Conservation (phyloP, 2,113 vertebrate species). For the Poecilia latipinna region DNA sequence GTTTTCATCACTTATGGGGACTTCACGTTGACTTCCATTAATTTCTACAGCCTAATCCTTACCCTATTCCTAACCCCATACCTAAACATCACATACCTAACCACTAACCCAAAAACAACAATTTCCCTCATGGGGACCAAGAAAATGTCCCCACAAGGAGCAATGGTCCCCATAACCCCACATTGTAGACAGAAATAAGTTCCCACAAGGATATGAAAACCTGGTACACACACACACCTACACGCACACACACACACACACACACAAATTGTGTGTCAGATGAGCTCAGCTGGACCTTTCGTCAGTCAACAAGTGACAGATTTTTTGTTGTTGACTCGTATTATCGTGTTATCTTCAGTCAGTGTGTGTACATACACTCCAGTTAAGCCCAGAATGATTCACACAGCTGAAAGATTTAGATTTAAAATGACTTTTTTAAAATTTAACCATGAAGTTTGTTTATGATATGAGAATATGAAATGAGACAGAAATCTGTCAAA, state of each 20-base stretch:
- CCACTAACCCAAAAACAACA: no score
- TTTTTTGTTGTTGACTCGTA: slow-evolving; percentile 48
- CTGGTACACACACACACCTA: background rate
- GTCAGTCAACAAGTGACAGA: slow-evolving; percentile 38
- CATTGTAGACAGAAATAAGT: no score
- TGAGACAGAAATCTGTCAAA: background rate
- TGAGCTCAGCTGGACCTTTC: slow-evolving; percentile 58
- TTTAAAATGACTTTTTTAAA: background rate
- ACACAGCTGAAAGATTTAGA: background rate
- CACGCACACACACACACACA: background rate
- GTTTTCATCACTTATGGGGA: no score
- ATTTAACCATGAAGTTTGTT: background rate
- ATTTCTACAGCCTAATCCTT: no score
- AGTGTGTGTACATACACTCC: background rate
- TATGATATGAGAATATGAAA: background rate
- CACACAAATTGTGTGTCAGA: background rate
- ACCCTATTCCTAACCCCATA: no score
- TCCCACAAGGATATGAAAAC: no score
- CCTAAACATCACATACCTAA: no score
- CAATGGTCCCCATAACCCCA: no score
- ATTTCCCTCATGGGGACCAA: no score
- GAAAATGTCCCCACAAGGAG: no score
- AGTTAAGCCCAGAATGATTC: background rate
- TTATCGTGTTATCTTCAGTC: slow-evolving; percentile 6
- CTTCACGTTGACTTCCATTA: no score